Conservation (phyloP, 2,113 vertebrate species). For the Bubalus kerabau region DNA sequence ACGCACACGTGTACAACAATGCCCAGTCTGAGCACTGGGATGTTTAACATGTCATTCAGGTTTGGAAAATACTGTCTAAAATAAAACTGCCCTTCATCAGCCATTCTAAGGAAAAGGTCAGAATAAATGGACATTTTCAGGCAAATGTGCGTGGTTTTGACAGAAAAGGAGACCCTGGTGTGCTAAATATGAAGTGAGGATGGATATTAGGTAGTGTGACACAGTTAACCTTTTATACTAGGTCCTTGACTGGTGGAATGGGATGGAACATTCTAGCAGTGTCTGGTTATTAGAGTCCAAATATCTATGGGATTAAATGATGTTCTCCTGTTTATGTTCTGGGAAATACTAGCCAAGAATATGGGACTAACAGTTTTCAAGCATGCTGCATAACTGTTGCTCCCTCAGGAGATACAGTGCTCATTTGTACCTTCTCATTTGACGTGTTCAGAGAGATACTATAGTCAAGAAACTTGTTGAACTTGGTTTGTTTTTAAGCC, state of each 20-base stretch:
- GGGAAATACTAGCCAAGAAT: neutral
- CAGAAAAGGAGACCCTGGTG: neutral
- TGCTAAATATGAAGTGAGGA: neutral
- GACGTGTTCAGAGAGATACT: neutral
- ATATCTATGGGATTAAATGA: neutral
- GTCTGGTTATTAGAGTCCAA: neutral
- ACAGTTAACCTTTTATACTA: neutral
- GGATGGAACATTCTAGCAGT: neutral
- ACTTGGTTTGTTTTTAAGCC: neutral
- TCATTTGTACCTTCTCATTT: no score
- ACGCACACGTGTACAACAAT: no score
- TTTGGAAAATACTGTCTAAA: neutral
- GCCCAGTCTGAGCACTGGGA: neutral
- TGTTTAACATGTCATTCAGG: neutral
- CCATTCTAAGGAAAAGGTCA: neutral
- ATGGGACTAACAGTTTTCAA: neutral
- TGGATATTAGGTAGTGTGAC: neutral
- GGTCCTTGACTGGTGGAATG: neutral
- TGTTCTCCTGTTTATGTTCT: neutral
- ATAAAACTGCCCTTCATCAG: neutral
- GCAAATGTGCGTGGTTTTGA: neutral
- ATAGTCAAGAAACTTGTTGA: neutral
- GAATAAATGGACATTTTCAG: neutral
- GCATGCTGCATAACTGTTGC: neutral
- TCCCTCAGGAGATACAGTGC: accelerated